These are phyloP conservation scores for Microcebus griseorufus DNA, from an alignment of 2,113 vertebrate genomes.

Conservation along the genomic window DNA sequence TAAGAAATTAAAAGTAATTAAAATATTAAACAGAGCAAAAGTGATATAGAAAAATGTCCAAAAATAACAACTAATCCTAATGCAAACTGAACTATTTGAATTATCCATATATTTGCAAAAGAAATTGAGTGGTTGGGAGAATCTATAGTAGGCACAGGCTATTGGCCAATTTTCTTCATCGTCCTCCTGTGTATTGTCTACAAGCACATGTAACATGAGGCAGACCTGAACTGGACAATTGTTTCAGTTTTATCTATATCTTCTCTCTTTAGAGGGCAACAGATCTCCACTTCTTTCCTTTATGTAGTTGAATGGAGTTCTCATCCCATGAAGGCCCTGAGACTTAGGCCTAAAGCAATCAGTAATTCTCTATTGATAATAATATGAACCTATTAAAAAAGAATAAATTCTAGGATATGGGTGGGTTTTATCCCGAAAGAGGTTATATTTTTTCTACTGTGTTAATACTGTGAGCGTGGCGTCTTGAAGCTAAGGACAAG, in stretches of 20 bases:
- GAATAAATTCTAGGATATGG: background rate
- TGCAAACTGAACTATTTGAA: background rate
- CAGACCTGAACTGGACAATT: no score
- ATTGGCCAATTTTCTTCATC: background rate
- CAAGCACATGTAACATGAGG: background rate
- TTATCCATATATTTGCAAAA: background rate
- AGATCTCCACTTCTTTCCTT: background rate
- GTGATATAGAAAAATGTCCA: background rate
- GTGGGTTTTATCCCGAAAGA: background rate
- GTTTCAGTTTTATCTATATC: background rate
- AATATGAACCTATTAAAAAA: background rate
- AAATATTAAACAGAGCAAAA: background rate
- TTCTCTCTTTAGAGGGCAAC: background rate
- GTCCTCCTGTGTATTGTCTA: background rate
- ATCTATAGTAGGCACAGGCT: background rate
- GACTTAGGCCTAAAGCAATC: background rate
- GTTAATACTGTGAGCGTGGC: background rate
- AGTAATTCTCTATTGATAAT: background rate
- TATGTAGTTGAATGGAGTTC: background rate
- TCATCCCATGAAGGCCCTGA: background rate
- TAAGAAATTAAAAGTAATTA: background rate
- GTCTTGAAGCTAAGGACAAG: background rate
- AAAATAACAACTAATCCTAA: background rate
- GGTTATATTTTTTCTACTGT: background rate
- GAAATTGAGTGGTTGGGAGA: background rate